Evolutionary conservation across 2,888 invertebrate genomes (phyloP), one percentile per base, ranked within the genome.

Genomic region (Nemotelus pantherinus): DNA sequence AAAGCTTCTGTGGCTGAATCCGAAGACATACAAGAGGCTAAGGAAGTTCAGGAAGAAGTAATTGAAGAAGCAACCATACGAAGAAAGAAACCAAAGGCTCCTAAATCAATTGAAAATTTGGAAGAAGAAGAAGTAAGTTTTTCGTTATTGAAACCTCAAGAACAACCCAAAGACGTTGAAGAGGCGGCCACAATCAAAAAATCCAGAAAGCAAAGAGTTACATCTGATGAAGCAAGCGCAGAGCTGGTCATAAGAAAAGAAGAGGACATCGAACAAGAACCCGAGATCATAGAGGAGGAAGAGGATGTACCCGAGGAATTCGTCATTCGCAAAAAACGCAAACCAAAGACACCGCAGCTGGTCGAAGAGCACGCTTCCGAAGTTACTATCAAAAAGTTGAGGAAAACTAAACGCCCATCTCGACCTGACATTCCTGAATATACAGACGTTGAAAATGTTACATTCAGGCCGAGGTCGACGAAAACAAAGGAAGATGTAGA

Each of bases 401-500:
- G 92, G 82, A 90, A 91, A 4, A 88, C 91, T 70, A 89, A 90
- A 83, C 93, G 93, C 84, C 89, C 91, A 58, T 89, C 90, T 3
- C 87, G 91, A 77, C 87, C 89, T 4, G 92, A 93, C 81, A 88
- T 93, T 80, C 92, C 93, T 63, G 94, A 94, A 88, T 89, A 91
- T 68, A 91, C 92, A 0, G 93, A 93, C 83, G 91, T 92, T 7
- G 93, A 94, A 88, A 93, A 91, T 82, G 94, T 95, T 0, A 94
- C 93, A 57, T 95, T 95, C 86, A 91, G 93, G 82, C 93, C 94
- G 9, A 92, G 92, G 86, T 87, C 89, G 3, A 93, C 92, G 0
- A 94, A 93, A 88, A 93, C 93, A 0, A 94, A 93, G 86, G 95
- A 95, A 88, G 94, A 95, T 82, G 94, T 95, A 10, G 95, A 95